Evolutionary conservation across 2,797 vertebrate species (phyloP).

Genomic region (Myiotriccus ornatus): DNA sequence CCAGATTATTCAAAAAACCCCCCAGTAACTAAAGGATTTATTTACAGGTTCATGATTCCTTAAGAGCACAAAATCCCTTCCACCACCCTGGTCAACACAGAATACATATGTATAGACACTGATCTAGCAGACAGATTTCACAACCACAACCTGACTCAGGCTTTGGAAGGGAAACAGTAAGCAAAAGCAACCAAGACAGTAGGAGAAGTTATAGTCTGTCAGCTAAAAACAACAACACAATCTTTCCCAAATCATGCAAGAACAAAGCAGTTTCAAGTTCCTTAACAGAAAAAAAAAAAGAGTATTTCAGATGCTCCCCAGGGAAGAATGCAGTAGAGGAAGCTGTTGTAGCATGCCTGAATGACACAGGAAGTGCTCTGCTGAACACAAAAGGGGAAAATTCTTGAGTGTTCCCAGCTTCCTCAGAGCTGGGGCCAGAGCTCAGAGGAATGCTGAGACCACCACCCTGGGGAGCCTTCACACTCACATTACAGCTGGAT

Average conservation of each 20-base stretch:
- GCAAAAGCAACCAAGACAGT: slow-evolving; percentile 33
- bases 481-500: not conserved
- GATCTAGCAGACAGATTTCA: slow-evolving; percentile 44
- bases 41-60: not conserved
- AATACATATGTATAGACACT: not conserved
- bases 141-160: slow-evolving; percentile 24
- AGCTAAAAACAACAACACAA: not conserved
- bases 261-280: slow-evolving; percentile 37
- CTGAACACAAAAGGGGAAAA: not conserved
- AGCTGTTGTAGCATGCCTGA: slow-evolving; percentile 6
- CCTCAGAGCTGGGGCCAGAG: not conserved
- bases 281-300: not conserved
- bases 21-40: not conserved
- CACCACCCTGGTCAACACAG: not conserved
- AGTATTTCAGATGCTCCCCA: not conserved
- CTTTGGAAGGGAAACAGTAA: slow-evolving; percentile 46
- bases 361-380: slow-evolving; percentile 1
- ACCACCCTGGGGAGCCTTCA: not conserved
- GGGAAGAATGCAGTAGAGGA: slow-evolving; percentile 8
- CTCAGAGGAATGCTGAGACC: not conserved
- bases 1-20: not conserved
- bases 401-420: not conserved
- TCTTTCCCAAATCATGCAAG: not conserved
- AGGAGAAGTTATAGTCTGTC: slow-evolving; percentile 44
- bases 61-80: not conserved